Evolutionary conservation across 1,140 invertebrate genomes (phyloP), one percentile per base, ranked within the genome.

Genomic region (Drosophila tani): DNA sequence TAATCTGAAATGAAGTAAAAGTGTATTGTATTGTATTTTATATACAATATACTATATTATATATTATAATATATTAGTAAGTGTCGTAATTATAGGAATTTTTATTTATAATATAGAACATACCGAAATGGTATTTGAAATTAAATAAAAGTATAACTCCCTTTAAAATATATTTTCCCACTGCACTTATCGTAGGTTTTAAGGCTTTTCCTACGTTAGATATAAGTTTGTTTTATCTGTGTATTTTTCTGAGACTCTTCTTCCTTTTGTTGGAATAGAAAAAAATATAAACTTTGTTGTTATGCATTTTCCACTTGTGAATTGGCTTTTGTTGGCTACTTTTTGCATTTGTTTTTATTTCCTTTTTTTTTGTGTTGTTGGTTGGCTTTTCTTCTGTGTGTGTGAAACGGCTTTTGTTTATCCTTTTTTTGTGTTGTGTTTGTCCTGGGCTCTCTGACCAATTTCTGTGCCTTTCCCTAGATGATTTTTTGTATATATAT

Each of bases 291-390:
- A 70, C 59, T 69, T 85, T 82, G 69, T 76, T 82, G 70, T 76
- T 76, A 76, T 86, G 75, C 76, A 87, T 76, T 86, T 82, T 73
- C 75, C 66, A 70, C 55, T 75, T 77, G 47, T 60, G 69, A 73
- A 73, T 76, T 76, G 63, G 53, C 65, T 81, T 81, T 73, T 73
- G 69, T 66, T 76, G 68, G 57, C 77, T 70, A 38, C 45, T 40
- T 45, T 55, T 46, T 68, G 24, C 65, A 63, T 50, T 68, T 66
- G 17, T 69, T 65, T 51, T 67, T 56, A 47, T 51, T 73, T 73
- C 51, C 63, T 57, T 49, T 82, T 68, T 51, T 58, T 82, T n/a
- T n/a, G 38, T 66, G 57, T 60, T 55, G 32, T 55, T 55, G 19
- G 32, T 19, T 63, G 78, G 51, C 80, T 73, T 65, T 78, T 55